phyloP scores from a whole-genome alignment of 2,113 vertebrate genomes.

The Geococcyx californianus region DNA sequence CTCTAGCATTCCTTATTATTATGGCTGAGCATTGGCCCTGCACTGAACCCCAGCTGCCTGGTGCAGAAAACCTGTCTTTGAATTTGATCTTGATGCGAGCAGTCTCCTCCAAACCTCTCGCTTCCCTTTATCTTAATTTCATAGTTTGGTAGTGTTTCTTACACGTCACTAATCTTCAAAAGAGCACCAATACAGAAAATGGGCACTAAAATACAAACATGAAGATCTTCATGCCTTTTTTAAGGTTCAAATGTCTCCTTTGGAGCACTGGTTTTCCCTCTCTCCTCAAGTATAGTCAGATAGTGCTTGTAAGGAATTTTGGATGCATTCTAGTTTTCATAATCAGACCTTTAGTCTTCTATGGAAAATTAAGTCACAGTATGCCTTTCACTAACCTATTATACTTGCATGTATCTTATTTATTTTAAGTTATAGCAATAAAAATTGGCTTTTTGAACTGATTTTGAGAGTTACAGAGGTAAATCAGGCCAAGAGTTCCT shows the following conservation, averaged over 20 bases:
- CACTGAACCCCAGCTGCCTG: not conserved
- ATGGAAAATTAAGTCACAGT: not conserved
- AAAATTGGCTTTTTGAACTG: not conserved
- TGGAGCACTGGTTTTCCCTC: not conserved
- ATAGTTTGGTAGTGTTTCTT: not conserved
- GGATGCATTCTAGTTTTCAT: not conserved
- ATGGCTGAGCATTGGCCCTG: not conserved
- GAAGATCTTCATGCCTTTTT: not conserved
- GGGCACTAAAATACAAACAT: not conserved
- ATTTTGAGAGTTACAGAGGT: not conserved
- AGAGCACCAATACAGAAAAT: not conserved
- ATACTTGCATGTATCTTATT: not conserved
- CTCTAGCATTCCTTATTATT: not conserved
- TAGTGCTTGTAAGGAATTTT: not conserved
- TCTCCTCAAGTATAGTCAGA: not conserved
- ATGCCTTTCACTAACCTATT: not conserved
- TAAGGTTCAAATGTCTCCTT: not conserved
- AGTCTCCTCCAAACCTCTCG: not conserved
- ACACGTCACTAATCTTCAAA: not conserved
- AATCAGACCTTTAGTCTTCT: not conserved
- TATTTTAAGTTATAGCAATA: not conserved
- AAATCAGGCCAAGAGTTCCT: conserved; percentile 11
- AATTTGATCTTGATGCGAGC: not conserved
- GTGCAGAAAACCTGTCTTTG: not conserved
- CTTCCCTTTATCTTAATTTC: not conserved